phyloP scores from a whole-genome alignment of 2,113 vertebrate species.

The Jaculus jaculus region DNA sequence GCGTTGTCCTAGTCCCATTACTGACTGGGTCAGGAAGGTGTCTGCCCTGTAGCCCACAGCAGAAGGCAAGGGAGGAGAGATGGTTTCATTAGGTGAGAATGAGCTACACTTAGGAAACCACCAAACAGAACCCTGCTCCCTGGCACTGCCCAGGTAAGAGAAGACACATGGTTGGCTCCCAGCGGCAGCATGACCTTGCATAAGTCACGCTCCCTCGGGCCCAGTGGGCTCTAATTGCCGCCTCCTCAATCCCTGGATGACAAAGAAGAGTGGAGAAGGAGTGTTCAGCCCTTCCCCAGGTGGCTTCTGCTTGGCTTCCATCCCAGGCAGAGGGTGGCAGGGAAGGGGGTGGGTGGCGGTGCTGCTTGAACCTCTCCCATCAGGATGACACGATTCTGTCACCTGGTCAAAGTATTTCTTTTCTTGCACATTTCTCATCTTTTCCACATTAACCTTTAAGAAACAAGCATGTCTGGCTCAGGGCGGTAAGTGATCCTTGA shows the following conservation, averaged over 20 bases:
- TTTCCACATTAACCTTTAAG: neutral
- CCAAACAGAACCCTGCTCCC: neutral
- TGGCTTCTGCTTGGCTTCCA: neutral
- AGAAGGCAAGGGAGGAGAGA: neutral
- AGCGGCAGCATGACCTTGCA: slow-evolving; percentile 21
- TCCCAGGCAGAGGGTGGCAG: neutral
- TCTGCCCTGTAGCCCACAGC: no score
- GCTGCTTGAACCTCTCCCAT: neutral
- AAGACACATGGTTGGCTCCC: neutral
- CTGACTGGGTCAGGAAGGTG: neutral
- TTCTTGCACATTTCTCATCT: neutral
- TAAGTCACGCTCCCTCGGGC: neutral
- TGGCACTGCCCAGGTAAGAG: accelerated
- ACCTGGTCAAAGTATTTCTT: neutral
- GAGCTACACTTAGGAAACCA: no score
- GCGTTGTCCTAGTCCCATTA: neutral
- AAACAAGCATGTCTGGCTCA: neutral
- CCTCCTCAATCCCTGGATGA: slow-evolving; percentile 23
- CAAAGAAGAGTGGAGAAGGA: slow-evolving; percentile 6
- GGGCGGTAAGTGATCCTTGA: neutral
- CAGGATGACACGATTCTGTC: neutral
- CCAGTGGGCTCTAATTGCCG: neutral
- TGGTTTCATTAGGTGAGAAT: accelerated
- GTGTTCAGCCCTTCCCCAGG: slow-evolving; percentile 18
- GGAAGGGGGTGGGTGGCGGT: neutral